These are phyloP conservation scores for Neosalanx taihuensis DNA, from an alignment of 2,797 vertebrate genomes.

Conservation along the genomic window DNA sequence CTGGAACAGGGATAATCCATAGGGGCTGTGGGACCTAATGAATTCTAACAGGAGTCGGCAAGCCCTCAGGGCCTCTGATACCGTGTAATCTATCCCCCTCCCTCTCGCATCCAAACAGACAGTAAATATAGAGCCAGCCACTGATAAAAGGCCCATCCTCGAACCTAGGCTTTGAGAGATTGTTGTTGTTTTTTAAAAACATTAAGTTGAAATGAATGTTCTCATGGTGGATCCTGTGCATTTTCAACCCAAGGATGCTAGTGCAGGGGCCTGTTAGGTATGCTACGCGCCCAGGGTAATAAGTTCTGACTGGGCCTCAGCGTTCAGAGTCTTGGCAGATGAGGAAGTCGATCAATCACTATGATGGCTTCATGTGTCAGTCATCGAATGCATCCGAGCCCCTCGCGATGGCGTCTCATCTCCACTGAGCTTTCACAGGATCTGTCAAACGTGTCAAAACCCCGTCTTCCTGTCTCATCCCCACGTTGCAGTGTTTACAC, in stretches of 20 bases:
- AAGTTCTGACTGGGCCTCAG: background rate
- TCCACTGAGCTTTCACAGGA: slow-evolving; percentile 36
- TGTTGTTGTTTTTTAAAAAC: background rate
- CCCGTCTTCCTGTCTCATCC: slow-evolving; percentile 26
- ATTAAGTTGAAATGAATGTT: background rate
- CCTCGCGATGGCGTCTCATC: background rate
- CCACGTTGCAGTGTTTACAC: slow-evolving; percentile 14
- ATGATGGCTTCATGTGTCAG: background rate
- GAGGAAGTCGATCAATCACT: background rate
- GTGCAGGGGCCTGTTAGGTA: background rate
- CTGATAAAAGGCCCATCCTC: background rate
- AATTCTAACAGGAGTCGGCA: slow-evolving; percentile 73
- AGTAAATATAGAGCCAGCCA: slow-evolving; percentile 35
- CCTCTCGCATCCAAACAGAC: slow-evolving; percentile 63
- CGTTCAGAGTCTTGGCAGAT: background rate
- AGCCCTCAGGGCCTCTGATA: slow-evolving; percentile 66
- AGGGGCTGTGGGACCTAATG: slow-evolving; percentile 76
- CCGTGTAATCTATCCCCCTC: slow-evolving; percentile 70
- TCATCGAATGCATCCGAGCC: background rate
- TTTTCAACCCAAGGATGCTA: background rate
- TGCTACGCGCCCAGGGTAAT: background rate
- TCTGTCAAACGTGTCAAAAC: slow-evolving; percentile 52
- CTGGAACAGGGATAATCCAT: slow-evolving; percentile 78
- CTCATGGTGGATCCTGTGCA: background rate
- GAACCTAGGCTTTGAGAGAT: background rate